A percentile compares a stretch with the other conserved stretches of the same genome.
Evolutionary conservation across 2,888 invertebrate species (phyloP).

Genomic region (Rhodophaea formosa): DNA sequence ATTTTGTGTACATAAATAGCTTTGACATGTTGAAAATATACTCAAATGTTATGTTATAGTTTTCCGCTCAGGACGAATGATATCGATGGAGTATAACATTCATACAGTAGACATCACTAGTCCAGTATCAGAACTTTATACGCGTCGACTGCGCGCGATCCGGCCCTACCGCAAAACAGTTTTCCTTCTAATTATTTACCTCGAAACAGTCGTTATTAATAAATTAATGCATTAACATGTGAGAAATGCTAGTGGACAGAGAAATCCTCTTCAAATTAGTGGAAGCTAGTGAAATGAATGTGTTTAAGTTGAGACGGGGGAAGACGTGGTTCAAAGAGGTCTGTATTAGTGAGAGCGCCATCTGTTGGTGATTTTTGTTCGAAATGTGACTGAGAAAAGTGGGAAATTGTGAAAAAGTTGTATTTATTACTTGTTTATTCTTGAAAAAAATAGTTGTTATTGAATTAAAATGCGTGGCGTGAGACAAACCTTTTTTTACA

Average conservation of each 20-base stretch:
- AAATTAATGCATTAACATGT: slow-evolving; percentile 2
- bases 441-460: not conserved
- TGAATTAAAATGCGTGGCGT: not conserved
- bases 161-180: slow-evolving; percentile 30
- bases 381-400: not conserved
- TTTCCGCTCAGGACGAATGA: not conserved
- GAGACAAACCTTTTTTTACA: too few relatives aligned
- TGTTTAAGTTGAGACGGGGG: slow-evolving; percentile 57
- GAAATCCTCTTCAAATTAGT: not conserved
- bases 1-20: too few relatives aligned
- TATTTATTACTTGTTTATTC: not conserved
- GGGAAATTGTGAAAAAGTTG: not conserved
- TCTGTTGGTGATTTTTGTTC: not conserved
- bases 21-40: too few relatives aligned
- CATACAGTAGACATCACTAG: slow-evolving; percentile 36
- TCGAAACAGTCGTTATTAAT: slow-evolving; percentile 13
- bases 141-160: slow-evolving; percentile 34
- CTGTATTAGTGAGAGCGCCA: slow-evolving; percentile 23
- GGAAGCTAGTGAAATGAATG: slow-evolving; percentile 32
- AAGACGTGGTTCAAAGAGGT: slow-evolving; percentile 72
- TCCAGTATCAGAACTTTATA: slow-evolving; percentile 38
- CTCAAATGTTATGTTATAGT: not conserved
- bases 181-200: slow-evolving; percentile 32
- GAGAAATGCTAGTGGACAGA: not conserved
- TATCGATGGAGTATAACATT: slow-evolving; percentile 19